phyloP scores from a whole-genome alignment of 2,797 vertebrate species.

The Fistularia tabacaria region DNA sequence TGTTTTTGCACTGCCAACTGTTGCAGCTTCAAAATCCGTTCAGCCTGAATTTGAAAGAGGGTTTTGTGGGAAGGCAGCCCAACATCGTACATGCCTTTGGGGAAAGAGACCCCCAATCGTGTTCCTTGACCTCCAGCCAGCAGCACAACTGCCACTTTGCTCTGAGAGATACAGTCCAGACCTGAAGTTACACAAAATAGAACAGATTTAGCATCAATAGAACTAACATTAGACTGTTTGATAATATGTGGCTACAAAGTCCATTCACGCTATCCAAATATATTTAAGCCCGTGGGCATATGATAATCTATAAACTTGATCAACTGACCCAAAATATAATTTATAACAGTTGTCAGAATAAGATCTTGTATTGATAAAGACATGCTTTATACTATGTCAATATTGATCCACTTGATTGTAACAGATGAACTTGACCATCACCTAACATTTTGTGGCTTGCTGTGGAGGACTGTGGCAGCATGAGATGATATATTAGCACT shows the following conservation, averaged over 20 bases:
- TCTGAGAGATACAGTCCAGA: slow-evolving; percentile 75
- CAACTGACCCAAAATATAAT: slow-evolving; percentile 19
- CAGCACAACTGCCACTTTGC: slow-evolving; percentile 87
- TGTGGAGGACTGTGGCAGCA: slow-evolving; percentile 7
- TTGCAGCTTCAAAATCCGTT: slow-evolving; percentile 88
- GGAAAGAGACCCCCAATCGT: slow-evolving; percentile 89
- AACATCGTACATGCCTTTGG: slow-evolving; percentile 97
- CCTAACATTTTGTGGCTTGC: slow-evolving; percentile 8
- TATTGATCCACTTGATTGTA: too few relatives aligned
- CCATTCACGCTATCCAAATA: too few relatives aligned
- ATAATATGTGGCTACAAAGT: neutral
- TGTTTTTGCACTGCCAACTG: slow-evolving; percentile 82
- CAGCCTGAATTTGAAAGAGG: slow-evolving; percentile 96
- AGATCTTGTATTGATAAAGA: too few relatives aligned
- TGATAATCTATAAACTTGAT: neutral
- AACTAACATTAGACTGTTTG: neutral
- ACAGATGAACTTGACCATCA: too few relatives aligned
- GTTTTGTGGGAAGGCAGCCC: slow-evolving; percentile 92
- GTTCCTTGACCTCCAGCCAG: slow-evolving; percentile 95
- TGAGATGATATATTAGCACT: slow-evolving; percentile 1
- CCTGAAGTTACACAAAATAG: slow-evolving; percentile 50
- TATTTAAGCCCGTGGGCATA: too few relatives aligned
- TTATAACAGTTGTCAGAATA: neutral
- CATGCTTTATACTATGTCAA: too few relatives aligned
- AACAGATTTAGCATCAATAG: neutral